These are phyloP conservation scores for Bathynomus jamesi DNA, from an alignment of 1,140 invertebrate species.

Conservation along the genomic window DNA sequence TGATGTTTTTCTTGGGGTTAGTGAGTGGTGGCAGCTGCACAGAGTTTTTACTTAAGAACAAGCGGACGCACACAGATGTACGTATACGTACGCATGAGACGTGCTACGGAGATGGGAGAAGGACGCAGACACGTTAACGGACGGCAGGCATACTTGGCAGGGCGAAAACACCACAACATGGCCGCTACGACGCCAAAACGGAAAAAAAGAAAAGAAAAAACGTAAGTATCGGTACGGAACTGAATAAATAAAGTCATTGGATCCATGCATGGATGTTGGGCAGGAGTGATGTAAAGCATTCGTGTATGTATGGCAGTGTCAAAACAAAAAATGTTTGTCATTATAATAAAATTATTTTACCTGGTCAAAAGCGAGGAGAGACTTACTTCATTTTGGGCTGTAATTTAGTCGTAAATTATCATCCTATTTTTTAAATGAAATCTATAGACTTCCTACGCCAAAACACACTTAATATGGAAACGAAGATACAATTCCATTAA, in stretches of 20 bases:
- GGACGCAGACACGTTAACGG: constrained; percentile 36
- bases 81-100: constrained; percentile 35
- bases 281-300: too few species aligned
- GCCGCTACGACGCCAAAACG: constrained; percentile 28
- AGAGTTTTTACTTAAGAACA: constrained; percentile 20
- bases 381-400: too few species aligned
- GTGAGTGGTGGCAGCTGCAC: constrained; percentile 21
- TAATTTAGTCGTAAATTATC: too few species aligned
- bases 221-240: constrained; percentile 25
- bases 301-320: too few species aligned
- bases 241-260: constrained; percentile 16
- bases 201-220: constrained; percentile 29
- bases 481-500: too few species aligned
- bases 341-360: too few species aligned
- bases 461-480: too few species aligned
- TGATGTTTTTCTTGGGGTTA: neutral
- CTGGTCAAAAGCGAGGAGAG: too few species aligned
- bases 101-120: constrained; percentile 32
- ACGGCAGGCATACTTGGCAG: constrained; percentile 31
- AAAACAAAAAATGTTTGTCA: too few species aligned
- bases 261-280: neutral
- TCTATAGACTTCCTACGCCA: too few species aligned
- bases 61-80: constrained; percentile 31
- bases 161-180: constrained; percentile 34
- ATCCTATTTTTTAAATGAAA: too few species aligned